phyloP scores from a whole-genome alignment of 2,888 invertebrate genomes.

The Thumatha senex region DNA sequence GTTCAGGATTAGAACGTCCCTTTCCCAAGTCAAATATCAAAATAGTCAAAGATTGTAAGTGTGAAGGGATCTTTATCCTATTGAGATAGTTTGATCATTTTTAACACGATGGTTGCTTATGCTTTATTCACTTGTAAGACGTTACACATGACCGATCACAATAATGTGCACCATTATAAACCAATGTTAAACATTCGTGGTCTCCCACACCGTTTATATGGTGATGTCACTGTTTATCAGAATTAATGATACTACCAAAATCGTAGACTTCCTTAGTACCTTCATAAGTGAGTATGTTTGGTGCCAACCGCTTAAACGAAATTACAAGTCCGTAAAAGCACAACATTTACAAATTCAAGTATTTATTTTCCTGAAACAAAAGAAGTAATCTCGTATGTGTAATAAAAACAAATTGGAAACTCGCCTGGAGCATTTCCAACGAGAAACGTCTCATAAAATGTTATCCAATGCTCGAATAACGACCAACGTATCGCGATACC shows the following conservation, averaged over 20 bases:
- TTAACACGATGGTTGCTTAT: no score
- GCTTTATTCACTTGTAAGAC: not conserved
- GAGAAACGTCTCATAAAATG: slow-evolving; percentile 2
- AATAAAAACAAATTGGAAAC: slow-evolving; percentile 13
- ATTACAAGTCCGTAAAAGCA: not conserved
- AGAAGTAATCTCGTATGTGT: slow-evolving; percentile 5
- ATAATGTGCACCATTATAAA: slow-evolving; percentile 18
- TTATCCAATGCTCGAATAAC: slow-evolving; percentile 6
- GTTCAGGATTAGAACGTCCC: no score
- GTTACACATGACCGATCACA: not conserved
- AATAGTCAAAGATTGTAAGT: no score
- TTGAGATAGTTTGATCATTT: no score
- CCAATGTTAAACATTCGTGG: slow-evolving; percentile 16
- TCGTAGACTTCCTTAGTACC: slow-evolving; percentile 7
- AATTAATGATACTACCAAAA: slow-evolving; percentile 27
- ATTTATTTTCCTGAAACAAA: slow-evolving; percentile 2
- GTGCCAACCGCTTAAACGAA: not conserved
- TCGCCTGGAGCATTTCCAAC: slow-evolving; percentile 4
- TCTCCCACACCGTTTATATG: slow-evolving; percentile 4
- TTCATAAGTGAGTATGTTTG: no score
- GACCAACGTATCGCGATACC: slow-evolving; percentile 1
- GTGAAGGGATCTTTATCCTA: no score
- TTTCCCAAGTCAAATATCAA: no score
- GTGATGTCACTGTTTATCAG: slow-evolving; percentile 23
- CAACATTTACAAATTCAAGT: not conserved